These are phyloP conservation scores for Cistogaster globosa DNA, from an alignment of 2,888 invertebrate species.

Conservation along the genomic window DNA sequence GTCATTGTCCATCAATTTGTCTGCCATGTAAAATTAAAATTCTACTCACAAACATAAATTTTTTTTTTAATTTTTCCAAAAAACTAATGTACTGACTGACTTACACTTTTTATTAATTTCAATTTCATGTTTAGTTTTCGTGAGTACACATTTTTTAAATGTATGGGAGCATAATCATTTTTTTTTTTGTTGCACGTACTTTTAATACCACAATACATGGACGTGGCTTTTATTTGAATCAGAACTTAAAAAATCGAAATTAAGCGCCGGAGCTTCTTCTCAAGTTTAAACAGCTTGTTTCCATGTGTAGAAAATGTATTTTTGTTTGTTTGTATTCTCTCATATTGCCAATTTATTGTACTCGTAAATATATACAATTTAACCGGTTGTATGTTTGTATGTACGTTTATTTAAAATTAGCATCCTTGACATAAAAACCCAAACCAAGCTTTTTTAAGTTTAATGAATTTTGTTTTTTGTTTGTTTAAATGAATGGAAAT, in stretches of 20 bases:
- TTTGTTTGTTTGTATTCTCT: background rate
- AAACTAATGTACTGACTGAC: constrained; percentile 18
- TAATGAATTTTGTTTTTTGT: constrained; percentile 13
- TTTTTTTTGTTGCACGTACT: background rate
- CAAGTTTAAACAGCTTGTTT: constrained; percentile 8
- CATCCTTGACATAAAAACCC: constrained; percentile 83
- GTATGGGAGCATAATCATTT: background rate
- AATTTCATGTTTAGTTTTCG: background rate
- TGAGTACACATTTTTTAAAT: background rate
- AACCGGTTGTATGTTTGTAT: constrained; percentile 81
- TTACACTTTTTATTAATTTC: background rate
- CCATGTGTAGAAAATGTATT: constrained; percentile 8
- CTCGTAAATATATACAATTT: constrained; percentile 58
- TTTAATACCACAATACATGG: background rate
- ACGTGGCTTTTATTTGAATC: constrained; percentile 17
- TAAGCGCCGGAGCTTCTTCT: constrained; percentile 59
- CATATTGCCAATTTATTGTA: constrained; percentile 60
- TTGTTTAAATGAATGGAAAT: constrained; percentile 49
- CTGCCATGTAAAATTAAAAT: constrained; percentile 69
- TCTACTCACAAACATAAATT: constrained; percentile 52
- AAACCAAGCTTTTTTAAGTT: constrained; percentile 60
- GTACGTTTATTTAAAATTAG: constrained; percentile 55
- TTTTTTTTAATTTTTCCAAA: constrained; percentile 27
- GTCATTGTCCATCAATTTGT: constrained; percentile 69
- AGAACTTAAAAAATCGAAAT: constrained; percentile 57